phyloP scores from a whole-genome alignment of 2,113 vertebrate species.

The Calonectris borealis region DNA sequence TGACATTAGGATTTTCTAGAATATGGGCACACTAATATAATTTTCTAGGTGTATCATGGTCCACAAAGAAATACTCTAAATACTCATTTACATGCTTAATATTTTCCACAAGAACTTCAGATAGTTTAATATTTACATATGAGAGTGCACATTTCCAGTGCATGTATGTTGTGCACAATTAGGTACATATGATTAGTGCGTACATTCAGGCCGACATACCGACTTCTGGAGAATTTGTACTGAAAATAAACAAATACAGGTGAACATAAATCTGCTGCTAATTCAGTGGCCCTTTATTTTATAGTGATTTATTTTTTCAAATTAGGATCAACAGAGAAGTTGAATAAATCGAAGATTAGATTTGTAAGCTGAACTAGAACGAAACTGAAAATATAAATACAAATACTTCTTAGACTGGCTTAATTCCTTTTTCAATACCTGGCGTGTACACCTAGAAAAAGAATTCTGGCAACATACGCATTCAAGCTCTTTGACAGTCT shows the following conservation, averaged over 20 bases:
- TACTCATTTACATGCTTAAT: not conserved
- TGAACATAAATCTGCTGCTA: not conserved
- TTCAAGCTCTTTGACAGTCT: slow-evolving; percentile 40
- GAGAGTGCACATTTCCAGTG: not conserved
- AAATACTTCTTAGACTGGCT: not conserved
- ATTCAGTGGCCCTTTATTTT: not conserved
- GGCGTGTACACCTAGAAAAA: not conserved
- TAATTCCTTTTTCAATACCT: not conserved
- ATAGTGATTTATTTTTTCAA: not conserved
- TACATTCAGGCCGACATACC: not conserved
- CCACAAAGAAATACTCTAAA: not conserved
- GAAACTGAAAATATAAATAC: not conserved
- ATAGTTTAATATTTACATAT: not conserved
- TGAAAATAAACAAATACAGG: not conserved
- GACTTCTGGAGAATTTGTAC: not conserved
- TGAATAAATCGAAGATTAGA: not conserved
- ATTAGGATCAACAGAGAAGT: not conserved
- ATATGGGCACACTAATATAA: not conserved
- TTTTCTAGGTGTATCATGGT: not conserved
- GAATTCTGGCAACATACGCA: slow-evolving; percentile 1
- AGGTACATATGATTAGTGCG: not conserved
- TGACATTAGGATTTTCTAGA: not conserved
- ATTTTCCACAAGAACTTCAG: not conserved
- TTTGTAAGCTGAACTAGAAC: not conserved
- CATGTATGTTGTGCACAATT: not conserved